Evolutionary conservation across 2,888 invertebrate genomes (phyloP), one percentile per base, ranked within the genome.

Genomic region (Apodemia duryi): DNA sequence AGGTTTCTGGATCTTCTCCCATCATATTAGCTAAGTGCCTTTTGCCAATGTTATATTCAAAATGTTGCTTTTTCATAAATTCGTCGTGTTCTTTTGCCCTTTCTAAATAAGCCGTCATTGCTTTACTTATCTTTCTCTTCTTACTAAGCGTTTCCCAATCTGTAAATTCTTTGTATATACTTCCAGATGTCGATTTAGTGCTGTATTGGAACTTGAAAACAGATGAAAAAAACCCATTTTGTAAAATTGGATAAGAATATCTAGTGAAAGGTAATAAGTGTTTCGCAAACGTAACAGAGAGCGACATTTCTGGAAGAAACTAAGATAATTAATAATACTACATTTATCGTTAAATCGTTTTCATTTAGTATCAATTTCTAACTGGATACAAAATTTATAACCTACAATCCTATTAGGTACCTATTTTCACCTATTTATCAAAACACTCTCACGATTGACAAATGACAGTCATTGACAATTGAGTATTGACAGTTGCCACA

Each of bases 21-120:
- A 99, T 99, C 95, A 99, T 99, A 83, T 98, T 99, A 0, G 99
- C 99, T 70, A 99, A 93, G 91, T 99, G 98, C 46, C 98, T 93
- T 83, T 96, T 97, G 21, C 99, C 99, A 77, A 98, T 95, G 82
- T 97, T 95, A 84, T 95, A 99, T 77, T 98, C 97, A 11, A 93
- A 84, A 63, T 93, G 92, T 84, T 98, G 95, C 70, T 94, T 93
- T 76, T 95, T 93, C 94, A 98, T 96, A 78, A 98, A 97, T 69
- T 95, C 94, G 78, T 97, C 96, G 80, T 98, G 95, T 77, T 95
- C 94, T 75, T 93, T 92, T 7, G 98, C 96, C 77, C 97, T 92
- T 81, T 97, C 95, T 69, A 98, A 89, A 83, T 98, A 98, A 0
- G 96, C 94, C 82, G 93, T 94, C 98, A 98, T 98, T 7, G 98